Percentiles rank a stretch among this genome's conserved stretches.
Conservation (phyloP, 1,140 invertebrate species). For the Caenorhabditis inopinata region DNA sequence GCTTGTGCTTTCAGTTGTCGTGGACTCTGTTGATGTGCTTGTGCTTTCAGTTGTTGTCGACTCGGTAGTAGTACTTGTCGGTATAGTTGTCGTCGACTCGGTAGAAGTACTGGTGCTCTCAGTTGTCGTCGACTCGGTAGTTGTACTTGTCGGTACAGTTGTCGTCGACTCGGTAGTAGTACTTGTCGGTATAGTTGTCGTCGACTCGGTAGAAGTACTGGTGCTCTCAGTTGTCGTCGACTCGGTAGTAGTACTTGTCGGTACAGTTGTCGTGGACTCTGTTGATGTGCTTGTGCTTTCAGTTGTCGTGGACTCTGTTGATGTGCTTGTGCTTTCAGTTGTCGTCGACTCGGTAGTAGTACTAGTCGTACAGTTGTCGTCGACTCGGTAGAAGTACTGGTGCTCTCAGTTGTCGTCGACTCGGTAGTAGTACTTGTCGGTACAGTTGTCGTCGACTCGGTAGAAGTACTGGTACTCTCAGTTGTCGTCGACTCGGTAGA, state of each 20-base stretch:
- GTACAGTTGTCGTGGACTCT: neutral
- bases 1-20: neutral
- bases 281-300: neutral
- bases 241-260: neutral
- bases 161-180: neutral
- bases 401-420: neutral
- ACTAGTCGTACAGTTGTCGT: no score
- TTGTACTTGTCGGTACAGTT: no score
- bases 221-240: neutral
- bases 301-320: neutral
- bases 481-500: neutral
- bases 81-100: neutral
- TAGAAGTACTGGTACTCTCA: neutral
- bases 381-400: neutral
- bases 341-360: neutral
- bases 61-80: neutral
- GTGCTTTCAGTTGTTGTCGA: no score
- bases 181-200: no score
- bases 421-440: neutral
- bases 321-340: neutral
- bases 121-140: neutral
- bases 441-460: no score
- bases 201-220: neutral
- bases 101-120: neutral
- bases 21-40: no score